Evolutionary conservation across 2,888 invertebrate genomes (phyloP).

Genomic region (Lamellibrachia columna): DNA sequence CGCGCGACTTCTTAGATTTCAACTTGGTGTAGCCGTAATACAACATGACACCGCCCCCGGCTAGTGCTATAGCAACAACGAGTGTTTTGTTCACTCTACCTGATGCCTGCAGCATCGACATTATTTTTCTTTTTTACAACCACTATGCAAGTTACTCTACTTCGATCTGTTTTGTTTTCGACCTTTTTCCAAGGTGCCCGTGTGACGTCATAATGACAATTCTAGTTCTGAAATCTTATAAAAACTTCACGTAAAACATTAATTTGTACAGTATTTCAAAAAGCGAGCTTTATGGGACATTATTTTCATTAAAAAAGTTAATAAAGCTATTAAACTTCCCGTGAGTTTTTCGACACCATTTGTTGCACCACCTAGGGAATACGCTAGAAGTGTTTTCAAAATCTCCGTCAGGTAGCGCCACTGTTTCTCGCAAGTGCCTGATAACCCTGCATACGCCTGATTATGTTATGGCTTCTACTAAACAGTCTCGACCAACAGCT

Average conservation of each 20-base stretch:
- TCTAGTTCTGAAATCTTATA: neutral
- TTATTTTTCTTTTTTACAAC: neutral
- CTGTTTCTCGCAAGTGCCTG: no score
- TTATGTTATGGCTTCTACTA: no score
- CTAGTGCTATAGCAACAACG: neutral
- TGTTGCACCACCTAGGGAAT: neutral
- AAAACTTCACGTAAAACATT: neutral
- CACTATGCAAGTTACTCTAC: neutral
- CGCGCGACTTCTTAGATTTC: neutral
- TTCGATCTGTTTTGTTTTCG: neutral
- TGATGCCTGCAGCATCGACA: neutral
- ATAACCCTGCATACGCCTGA: no score
- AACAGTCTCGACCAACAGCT: no score
- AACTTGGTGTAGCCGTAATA: neutral
- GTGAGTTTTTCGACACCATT: neutral
- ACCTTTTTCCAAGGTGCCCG: slow-evolving; percentile 16
- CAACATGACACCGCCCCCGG: slow-evolving; percentile 5
- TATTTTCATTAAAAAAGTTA: neutral
- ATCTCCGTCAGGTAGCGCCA: no score
- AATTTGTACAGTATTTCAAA: neutral
- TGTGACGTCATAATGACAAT: slow-evolving; percentile 16
- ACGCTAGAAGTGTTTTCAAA: neutral
- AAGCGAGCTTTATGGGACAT: neutral
- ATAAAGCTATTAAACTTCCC: neutral
- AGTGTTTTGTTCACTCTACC: neutral